A percentile compares a stretch with the other conserved stretches of the same genome.
phyloP scores from a whole-genome alignment of 2,888 invertebrate genomes.

The Cryptus viduatorius region DNA sequence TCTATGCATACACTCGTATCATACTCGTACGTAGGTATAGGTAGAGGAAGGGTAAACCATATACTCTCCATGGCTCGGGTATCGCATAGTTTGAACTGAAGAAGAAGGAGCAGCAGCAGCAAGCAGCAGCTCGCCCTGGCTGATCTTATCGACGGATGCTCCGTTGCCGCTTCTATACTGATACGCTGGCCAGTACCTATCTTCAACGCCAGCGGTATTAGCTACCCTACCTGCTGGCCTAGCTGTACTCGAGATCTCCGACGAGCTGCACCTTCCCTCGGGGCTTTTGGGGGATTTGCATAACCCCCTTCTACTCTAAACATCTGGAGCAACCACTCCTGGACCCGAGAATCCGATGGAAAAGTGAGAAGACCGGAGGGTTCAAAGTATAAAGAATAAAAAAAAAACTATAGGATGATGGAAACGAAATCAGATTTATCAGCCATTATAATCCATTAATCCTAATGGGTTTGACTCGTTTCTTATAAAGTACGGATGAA shows the following conservation, averaged over 20 bases:
- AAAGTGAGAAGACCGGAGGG: constrained; percentile 43
- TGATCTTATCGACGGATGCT: constrained; percentile 67
- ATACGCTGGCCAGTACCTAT: constrained; percentile 66
- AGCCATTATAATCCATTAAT: constrained; percentile 13
- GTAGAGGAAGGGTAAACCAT: constrained; percentile 3
- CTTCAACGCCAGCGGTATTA: constrained; percentile 60
- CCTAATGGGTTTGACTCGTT: background rate
- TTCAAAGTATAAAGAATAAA: constrained; percentile 27
- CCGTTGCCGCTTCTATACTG: constrained; percentile 65
- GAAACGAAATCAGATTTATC: constrained; percentile 43
- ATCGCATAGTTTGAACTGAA: constrained; percentile 53
- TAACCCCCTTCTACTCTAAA: constrained; percentile 61
- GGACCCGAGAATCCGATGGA: constrained; percentile 35
- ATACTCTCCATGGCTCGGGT: constrained; percentile 19
- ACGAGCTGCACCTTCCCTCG: constrained; percentile 58
- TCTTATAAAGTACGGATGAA: background rate
- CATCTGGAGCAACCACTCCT: constrained; percentile 38
- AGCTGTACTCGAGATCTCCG: constrained; percentile 58
- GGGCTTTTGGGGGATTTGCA: constrained; percentile 66
- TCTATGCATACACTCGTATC: constrained; percentile 31
- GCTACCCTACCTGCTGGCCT: constrained; percentile 58
- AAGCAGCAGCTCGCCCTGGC: constrained; percentile 47
- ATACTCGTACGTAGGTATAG: constrained; percentile 27
- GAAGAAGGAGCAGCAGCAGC: constrained; percentile 64
- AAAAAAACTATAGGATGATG: constrained; percentile 42